Evolutionary conservation across 2,797 vertebrate species (phyloP).

Genomic region (Takifugu ocellatus): DNA sequence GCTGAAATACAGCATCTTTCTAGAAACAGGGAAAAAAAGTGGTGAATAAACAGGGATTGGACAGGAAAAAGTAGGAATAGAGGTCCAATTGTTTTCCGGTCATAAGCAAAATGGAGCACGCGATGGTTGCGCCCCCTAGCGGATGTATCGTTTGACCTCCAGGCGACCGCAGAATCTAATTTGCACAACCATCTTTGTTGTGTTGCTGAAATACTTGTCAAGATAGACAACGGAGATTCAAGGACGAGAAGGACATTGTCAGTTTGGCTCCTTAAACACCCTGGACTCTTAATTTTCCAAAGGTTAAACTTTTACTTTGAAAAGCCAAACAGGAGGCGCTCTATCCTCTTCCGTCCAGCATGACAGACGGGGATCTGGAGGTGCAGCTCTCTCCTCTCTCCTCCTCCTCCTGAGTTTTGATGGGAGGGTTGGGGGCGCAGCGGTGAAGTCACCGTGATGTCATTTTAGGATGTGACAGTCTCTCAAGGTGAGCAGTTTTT

Average conservation of each 20-base stretch:
- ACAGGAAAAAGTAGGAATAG: too few relatives aligned
- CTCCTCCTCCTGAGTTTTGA: constrained; percentile 40
- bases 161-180: too few relatives aligned
- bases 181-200: too few relatives aligned
- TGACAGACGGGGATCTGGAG: constrained; percentile 45
- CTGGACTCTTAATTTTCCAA: too few relatives aligned
- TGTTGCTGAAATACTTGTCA: neutral
- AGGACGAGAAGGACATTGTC: too few relatives aligned
- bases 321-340: constrained; percentile 39
- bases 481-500: constrained; percentile 73
- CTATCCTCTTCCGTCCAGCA: neutral
- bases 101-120: too few relatives aligned
- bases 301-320: constrained; percentile 52
- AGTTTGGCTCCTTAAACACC: neutral
- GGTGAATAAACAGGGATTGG: too few relatives aligned
- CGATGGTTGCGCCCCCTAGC: too few relatives aligned
- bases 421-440: constrained; percentile 52
- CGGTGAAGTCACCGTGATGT: constrained; percentile 88
- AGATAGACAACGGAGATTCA: neutral
- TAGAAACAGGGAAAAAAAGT: too few relatives aligned
- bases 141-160: too few relatives aligned
- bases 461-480: constrained; percentile 72
- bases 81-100: too few relatives aligned
- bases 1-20: too few relatives aligned
- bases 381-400: constrained; percentile 41